A percentile compares a stretch with the other conserved stretches of the same genome.
Conservation (phyloP, 2,888 invertebrate genomes). For the Tachystola acroxantha region DNA sequence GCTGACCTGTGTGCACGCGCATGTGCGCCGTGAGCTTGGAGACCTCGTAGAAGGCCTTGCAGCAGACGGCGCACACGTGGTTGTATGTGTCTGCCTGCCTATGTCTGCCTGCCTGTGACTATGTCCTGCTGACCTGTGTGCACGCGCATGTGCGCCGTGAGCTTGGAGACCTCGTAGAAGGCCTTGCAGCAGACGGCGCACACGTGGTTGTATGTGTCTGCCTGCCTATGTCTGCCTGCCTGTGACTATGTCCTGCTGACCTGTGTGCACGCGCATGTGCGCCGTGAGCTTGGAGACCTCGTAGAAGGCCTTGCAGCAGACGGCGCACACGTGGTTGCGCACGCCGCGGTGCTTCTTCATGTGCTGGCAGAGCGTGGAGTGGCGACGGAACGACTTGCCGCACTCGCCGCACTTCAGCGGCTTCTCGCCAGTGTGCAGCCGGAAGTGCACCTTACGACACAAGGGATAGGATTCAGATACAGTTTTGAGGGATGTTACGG, state of each 20-base stretch:
- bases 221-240: too few relatives aligned
- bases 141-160: constrained; percentile 71
- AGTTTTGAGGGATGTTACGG: too few relatives aligned
- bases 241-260: too few relatives aligned
- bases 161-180: constrained; percentile 73
- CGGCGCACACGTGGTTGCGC: constrained; percentile 63
- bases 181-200: constrained; percentile 64
- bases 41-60: constrained; percentile 71
- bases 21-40: constrained; percentile 73
- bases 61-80: constrained; percentile 65
- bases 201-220: constrained; percentile 69
- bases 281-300: constrained; percentile 74
- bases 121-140: constrained; percentile 57
- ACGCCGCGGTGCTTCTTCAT: constrained; percentile 75
- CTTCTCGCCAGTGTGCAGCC: constrained; percentile 72
- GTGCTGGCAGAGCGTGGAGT: constrained; percentile 73
- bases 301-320: constrained; percentile 69
- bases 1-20: constrained; percentile 67
- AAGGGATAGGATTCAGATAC: too few relatives aligned
- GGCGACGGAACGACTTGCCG: constrained; percentile 69
- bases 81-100: too few relatives aligned
- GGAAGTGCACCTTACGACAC: constrained; percentile 65
- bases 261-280: constrained; percentile 72
- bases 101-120: too few relatives aligned
- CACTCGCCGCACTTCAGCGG: constrained; percentile 69